Evolutionary conservation across 2,888 invertebrate species (phyloP).

Genomic region (Cosmia pyralina): DNA sequence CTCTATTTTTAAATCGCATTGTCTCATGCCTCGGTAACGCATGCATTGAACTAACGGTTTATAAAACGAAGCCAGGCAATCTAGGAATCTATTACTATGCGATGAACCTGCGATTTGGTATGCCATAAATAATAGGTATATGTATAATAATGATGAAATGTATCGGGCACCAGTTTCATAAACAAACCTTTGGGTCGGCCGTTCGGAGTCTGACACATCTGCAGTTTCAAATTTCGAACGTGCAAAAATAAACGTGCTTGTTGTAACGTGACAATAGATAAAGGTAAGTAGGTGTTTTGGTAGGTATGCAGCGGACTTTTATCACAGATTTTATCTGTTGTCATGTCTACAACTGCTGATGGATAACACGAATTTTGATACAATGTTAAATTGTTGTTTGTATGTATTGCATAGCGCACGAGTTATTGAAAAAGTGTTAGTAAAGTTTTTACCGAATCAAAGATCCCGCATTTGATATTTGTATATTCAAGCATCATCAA

Average conservation of each 20-base stretch:
- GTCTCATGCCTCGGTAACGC: conserved; percentile 63
- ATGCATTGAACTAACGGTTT: conserved; percentile 62
- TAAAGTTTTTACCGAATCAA: background rate
- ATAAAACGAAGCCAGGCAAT: conserved; percentile 31
- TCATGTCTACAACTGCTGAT: conserved; percentile 38
- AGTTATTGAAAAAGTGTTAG: background rate
- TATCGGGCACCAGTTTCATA: conserved; percentile 38
- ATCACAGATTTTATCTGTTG: conserved; percentile 48
- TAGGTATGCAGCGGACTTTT: conserved; percentile 39
- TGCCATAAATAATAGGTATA: conserved; percentile 37
- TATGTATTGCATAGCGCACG: background rate
- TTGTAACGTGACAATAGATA: conserved; percentile 44
- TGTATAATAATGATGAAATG: conserved; percentile 31
- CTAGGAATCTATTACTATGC: conserved; percentile 33
- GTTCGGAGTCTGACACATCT: conserved; percentile 18
- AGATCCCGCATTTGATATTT: background rate
- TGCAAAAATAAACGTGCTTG: conserved; percentile 43
- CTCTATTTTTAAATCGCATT: conserved; percentile 69
- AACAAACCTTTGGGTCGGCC: conserved; percentile 30
- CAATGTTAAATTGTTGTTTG: background rate
- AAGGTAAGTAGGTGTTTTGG: conserved; percentile 36
- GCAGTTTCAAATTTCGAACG: conserved; percentile 56
- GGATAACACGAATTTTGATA: conserved; percentile 34
- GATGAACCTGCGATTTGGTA: conserved; percentile 44
- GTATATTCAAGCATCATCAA: background rate